A percentile compares a stretch with the other conserved stretches of the same genome.
These are phyloP conservation scores for Macaca nemestrina DNA, from an alignment of 2,113 vertebrate genomes.

Conservation along the genomic window DNA sequence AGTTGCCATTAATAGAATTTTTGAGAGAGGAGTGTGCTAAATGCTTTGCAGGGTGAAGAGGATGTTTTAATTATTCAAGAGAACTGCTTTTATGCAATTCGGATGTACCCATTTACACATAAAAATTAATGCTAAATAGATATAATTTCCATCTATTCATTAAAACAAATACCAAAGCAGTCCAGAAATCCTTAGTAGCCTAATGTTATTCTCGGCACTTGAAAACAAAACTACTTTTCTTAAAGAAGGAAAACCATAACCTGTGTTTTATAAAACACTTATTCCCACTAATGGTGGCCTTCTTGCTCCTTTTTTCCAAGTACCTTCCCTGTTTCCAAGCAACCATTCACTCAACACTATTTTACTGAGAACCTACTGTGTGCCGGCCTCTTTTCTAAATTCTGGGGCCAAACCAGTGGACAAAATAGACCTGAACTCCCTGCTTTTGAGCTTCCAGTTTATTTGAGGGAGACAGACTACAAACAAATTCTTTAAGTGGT, in stretches of 20 bases:
- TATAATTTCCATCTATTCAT: conserved; percentile 63
- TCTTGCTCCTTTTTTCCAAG: neutral
- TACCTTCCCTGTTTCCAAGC: neutral
- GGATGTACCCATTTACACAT: conserved; percentile 37
- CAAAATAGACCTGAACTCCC: neutral
- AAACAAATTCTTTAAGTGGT: neutral
- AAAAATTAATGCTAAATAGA: conserved; percentile 73
- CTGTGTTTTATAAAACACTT: neutral
- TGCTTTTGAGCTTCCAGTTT: neutral
- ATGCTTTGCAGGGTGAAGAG: neutral
- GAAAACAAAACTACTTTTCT: conserved; percentile 47
- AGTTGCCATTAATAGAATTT: conserved; percentile 49
- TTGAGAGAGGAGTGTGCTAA: neutral
- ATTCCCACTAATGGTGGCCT: neutral
- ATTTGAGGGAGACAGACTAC: neutral
- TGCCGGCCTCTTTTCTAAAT: neutral
- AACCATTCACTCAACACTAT: neutral
- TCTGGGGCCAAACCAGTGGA: neutral
- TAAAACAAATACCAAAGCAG: conserved; percentile 64
- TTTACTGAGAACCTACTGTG: neutral
- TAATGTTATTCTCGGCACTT: conserved; percentile 50
- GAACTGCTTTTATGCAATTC: conserved; percentile 55
- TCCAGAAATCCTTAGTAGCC: conserved; percentile 45
- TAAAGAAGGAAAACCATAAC: conserved; percentile 42
- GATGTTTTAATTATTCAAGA: conserved; percentile 72